Base-by-base conservation (phyloP, 2,797 vertebrate species). In the Eutrigla gurnardus region DNA sequence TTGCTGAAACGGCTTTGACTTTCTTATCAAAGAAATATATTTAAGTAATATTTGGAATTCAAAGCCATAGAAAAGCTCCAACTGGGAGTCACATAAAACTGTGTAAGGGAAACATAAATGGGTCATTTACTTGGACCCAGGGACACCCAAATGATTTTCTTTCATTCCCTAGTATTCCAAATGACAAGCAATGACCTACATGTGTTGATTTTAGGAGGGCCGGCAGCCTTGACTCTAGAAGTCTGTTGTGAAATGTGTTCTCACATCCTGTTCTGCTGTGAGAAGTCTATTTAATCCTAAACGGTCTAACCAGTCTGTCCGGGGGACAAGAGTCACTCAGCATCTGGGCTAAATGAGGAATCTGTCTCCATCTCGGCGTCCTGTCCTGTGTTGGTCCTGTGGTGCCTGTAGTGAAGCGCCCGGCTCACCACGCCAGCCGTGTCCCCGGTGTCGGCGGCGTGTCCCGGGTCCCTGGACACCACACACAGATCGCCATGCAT, bases 291-390 rank as follows among this genome's bases (percentile, higher is more conserved):
- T 14, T 65, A 82, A 73, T 64, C 65, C 66, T 46, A 47, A 71
- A 47, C 13, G 52, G 65, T 55, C 64, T 68, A 69, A 84, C 82
- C 80, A 77, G 80, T 65, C 89, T 83, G 78, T 74, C 67, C 68
- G 65, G n/a, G 71, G 57, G 66, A 65, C 60, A 39, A 75, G 69
- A 72, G 78, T 75, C 71, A 57, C 64, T 54, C 72, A 66, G 75
- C 86, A 92, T 89, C 90, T 92, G 91, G 79, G 73, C 77, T 67
- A 71, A 87, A 90, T 85, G 25, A 25, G 25, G 25, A 25, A 25
- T 25, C 25, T 25, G 25, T 25, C 25, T 88, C 88, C 89, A 79
- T 91, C 92, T 92, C 84, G 33, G 2, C 43, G 72, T 65, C 68
- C 15, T 69, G 86, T 86, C 85, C 78, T 60, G 37, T 36, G 65